Conservation (phyloP, 1,140 invertebrate genomes). For the Drosophila lowei region DNA sequence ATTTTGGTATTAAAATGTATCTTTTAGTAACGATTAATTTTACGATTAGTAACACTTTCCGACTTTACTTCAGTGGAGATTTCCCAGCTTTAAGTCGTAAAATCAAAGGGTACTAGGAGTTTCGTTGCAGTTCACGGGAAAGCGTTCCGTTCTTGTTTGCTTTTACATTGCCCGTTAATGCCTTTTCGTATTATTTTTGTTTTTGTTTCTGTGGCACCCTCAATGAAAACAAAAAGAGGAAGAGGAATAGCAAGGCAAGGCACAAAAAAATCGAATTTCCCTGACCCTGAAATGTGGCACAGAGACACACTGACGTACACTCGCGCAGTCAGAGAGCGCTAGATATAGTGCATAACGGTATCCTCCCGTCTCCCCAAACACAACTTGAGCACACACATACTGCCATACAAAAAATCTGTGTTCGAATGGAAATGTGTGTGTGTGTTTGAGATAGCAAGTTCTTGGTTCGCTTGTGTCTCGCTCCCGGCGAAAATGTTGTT, state of each 20-base stretch:
- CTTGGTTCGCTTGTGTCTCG: slow-evolving; percentile 38
- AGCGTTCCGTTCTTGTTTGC: too few relatives aligned
- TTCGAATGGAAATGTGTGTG: background rate
- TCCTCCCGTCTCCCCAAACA: slow-evolving; percentile 55
- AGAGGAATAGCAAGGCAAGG: slow-evolving; percentile 16
- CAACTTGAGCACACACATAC: slow-evolving; percentile 30
- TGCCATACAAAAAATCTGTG: background rate
- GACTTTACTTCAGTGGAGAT: background rate
- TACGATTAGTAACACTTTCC: background rate
- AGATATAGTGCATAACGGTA: slow-evolving; percentile 68
- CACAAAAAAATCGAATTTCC: slow-evolving; percentile 75
- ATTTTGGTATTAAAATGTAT: too few relatives aligned
- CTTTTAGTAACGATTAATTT: too few relatives aligned
- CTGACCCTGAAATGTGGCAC: slow-evolving; percentile 74
- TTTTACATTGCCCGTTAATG: too few relatives aligned
- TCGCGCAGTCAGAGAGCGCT: background rate
- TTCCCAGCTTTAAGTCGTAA: background rate
- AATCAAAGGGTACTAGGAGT: too few relatives aligned
- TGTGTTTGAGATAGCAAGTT: slow-evolving; percentile 47
- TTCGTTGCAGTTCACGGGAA: too few relatives aligned
- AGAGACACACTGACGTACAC: slow-evolving; percentile 38
- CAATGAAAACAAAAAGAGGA: slow-evolving; percentile 39
- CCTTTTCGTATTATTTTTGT: slow-evolving; percentile 1
- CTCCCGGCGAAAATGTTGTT: slow-evolving; percentile 13
- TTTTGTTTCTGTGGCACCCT: slow-evolving; percentile 9